phyloP scores from a whole-genome alignment of 2,113 vertebrate genomes.

The Rhinolophus sinicus region DNA sequence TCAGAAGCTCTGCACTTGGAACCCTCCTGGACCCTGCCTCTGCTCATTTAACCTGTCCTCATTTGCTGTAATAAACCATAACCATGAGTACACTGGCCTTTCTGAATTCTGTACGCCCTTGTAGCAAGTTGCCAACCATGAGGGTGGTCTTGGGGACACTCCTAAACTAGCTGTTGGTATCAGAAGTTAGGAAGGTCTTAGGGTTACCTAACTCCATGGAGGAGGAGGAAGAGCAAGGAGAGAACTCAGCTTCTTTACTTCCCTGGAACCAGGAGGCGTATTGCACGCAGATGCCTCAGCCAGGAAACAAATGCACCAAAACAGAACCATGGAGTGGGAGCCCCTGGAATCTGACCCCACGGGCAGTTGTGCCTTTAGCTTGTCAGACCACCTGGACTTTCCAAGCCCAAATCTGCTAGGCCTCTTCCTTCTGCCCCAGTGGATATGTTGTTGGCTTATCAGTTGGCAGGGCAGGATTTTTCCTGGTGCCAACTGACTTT shows the following conservation, averaged over 20 bases:
- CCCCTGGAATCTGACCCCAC: accelerated
- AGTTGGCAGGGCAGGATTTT: not conserved
- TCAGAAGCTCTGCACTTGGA: accelerated
- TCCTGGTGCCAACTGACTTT: not conserved
- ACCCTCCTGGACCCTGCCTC: not conserved
- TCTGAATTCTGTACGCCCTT: not conserved
- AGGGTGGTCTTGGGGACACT: not conserved
- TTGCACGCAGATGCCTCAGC: accelerated
- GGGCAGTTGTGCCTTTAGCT: not conserved
- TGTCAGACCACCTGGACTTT: not conserved
- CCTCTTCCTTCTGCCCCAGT: not conserved
- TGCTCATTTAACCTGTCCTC: too few relatives aligned
- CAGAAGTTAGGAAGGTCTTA: not conserved
- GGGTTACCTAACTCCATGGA: not conserved
- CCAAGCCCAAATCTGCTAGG: not conserved
- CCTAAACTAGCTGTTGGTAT: not conserved
- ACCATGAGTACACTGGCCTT: not conserved
- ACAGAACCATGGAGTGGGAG: accelerated
- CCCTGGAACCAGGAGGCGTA: accelerated
- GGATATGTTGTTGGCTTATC: not conserved
- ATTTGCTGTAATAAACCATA: not conserved
- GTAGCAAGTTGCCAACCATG: accelerated
- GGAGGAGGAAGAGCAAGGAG: not conserved
- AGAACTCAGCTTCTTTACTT: not conserved
- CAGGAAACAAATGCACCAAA: too few relatives aligned